phyloP scores from a whole-genome alignment of 2,797 vertebrate genomes.

The Urocyon cinereoargenteus region DNA sequence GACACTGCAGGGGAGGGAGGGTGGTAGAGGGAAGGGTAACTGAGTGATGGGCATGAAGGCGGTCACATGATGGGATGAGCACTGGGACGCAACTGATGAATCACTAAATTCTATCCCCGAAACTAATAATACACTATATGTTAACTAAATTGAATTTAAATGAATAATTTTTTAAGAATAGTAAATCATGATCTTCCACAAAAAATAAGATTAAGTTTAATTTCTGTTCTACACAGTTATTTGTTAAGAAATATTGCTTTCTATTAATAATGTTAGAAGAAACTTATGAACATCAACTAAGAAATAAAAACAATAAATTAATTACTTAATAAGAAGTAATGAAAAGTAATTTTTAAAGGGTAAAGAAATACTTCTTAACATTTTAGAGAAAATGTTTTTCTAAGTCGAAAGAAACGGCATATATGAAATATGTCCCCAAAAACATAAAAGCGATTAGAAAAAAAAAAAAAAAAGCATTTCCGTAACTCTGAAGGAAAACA shows the following conservation, averaged over 20 bases:
- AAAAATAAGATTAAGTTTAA: background rate
- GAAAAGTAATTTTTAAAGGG: background rate
- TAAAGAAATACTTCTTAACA: background rate
- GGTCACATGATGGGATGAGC: background rate
- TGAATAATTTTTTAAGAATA: background rate
- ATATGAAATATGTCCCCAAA: background rate
- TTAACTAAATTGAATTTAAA: background rate
- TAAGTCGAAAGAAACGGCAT: background rate
- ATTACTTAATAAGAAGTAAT: background rate
- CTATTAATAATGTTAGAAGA: background rate
- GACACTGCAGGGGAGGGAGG: background rate
- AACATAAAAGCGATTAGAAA: background rate
- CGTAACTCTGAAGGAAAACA: background rate
- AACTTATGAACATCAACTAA: background rate
- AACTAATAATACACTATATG: background rate
- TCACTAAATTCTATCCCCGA: background rate
- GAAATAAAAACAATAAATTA: background rate
- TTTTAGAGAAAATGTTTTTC: slow-evolving; percentile 27
- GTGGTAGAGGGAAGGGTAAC: background rate
- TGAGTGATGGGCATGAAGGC: background rate
- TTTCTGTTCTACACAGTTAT: background rate
- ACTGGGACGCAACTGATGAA: background rate
- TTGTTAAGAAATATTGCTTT: background rate
- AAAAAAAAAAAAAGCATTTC: background rate
- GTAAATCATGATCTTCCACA: background rate